Conservation (phyloP, 2,113 vertebrate species). For the Nansenia antarctica region DNA sequence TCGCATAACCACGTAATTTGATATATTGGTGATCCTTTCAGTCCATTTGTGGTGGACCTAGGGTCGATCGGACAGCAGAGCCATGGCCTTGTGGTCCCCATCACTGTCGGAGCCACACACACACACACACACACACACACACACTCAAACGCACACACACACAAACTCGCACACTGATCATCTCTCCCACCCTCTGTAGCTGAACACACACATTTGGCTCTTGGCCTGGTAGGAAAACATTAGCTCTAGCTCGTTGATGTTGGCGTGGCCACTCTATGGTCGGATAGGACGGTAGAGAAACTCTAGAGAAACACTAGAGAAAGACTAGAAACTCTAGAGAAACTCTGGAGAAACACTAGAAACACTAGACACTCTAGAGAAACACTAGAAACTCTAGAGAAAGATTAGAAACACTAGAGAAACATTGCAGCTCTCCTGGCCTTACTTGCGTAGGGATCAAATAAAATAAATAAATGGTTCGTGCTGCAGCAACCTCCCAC, state of each 20-base stretch:
- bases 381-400: no score
- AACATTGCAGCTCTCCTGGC: neutral
- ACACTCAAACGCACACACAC: neutral
- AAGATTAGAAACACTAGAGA: no score
- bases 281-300: neutral
- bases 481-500: conserved; percentile 23
- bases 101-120: no score
- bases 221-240: conserved; percentile 21
- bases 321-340: no score
- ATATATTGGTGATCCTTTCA: no score
- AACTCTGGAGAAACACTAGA: no score
- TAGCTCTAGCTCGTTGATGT: conserved; percentile 39
- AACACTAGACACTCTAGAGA: no score
- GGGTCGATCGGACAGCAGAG: no score
- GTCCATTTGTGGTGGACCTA: no score
- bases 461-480: conserved; percentile 21
- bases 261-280: conserved; percentile 31
- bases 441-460: conserved; percentile 3
- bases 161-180: neutral
- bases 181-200: neutral
- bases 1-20: no score
- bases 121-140: no score
- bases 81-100: no score
- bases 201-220: conserved; percentile 31
- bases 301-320: conserved; percentile 7